Conservation (phyloP, 2,797 vertebrate species). For the Danio kyathit region DNA sequence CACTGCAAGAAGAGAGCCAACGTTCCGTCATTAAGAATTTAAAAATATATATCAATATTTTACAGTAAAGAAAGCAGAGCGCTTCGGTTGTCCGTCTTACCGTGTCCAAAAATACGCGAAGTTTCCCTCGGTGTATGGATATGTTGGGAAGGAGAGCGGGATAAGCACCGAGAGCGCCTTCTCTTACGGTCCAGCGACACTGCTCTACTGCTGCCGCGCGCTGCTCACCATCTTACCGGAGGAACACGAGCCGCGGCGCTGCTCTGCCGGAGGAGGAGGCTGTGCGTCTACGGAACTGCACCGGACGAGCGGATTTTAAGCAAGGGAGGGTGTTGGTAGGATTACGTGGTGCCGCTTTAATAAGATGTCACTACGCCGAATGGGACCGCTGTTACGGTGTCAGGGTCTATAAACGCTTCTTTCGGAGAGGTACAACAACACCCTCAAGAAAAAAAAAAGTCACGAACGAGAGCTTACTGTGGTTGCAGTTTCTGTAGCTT, state of each 20-base stretch:
- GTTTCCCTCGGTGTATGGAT: constrained; percentile 48
- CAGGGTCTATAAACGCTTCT: constrained; percentile 44
- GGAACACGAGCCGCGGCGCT: constrained; percentile 55
- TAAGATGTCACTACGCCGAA: constrained; percentile 77
- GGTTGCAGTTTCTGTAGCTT: background rate
- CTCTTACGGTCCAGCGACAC: constrained; percentile 61
- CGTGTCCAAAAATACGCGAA: constrained; percentile 45
- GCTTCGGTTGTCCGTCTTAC: constrained; percentile 44
- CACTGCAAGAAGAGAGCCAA: constrained; percentile 19
- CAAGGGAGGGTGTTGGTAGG: constrained; percentile 71
- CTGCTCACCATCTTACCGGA: constrained; percentile 74
- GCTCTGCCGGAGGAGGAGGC: constrained; percentile 59
- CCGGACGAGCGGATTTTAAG: constrained; percentile 78
- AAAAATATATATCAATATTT: constrained; percentile 50
- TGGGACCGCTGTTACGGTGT: constrained; percentile 68
- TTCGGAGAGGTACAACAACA: constrained; percentile 9
- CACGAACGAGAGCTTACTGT: background rate
- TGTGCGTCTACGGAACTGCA: constrained; percentile 59
- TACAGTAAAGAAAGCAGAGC: constrained; percentile 29
- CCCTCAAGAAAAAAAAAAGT: background rate
- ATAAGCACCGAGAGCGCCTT: constrained; percentile 25
- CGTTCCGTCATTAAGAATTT: constrained; percentile 54
- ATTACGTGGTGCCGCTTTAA: constrained; percentile 81
- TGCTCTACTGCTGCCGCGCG: constrained; percentile 68
- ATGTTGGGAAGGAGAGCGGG: constrained; percentile 23